Evolutionary conservation across 2,113 vertebrate species (phyloP), one percentile per base, ranked within the genome.

Genomic region (Cnemophilus loriae): DNA sequence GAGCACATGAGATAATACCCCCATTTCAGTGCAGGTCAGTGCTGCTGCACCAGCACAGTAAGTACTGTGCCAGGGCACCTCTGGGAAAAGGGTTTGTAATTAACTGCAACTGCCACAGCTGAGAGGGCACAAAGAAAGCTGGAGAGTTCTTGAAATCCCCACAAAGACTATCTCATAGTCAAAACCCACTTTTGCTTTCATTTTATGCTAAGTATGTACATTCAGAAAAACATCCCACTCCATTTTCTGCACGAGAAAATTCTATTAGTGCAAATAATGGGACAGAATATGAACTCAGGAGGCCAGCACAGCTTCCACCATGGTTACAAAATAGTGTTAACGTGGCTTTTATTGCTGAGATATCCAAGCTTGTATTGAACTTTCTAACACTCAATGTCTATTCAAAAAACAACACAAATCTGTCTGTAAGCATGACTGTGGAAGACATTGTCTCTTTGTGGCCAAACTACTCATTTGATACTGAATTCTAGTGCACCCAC

Each of bases 81-180:
- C 92, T 57, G 46, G 85, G 75, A 35, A 95, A 83, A 93, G 30
- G 14, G 6, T 30, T 35, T 61, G 88, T 33, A 94, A 95, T 85
- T 78, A 93, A 81, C 57, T 73, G 49, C 90, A 61, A 46, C 42
- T 77, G 55, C 79, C 68, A 90, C 71, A 84, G 88, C 88, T 70
- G 59, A 96, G n/a, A 88, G 78, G 74, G 61, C 67, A 90, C 75
- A 86, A 65, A 84, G 18, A 73, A 89, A 95, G 50, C n/a, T n/a
- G n/a, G n/a, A n/a, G n/a, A n/a, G n/a, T n/a, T n/a, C n/a, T n/a
- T n/a, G n/a, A n/a, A n/a, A n/a, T n/a, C n/a, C n/a, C n/a, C n/a
- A n/a, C n/a, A n/a, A n/a, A n/a, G n/a, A n/a, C n/a, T n/a, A 87
- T 23, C 21, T 75, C 46, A 30, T 1, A 55, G 69, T 42, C 16